Evolutionary conservation across 2,888 invertebrate genomes (phyloP).

Genomic region (Agrilus biguttatus): DNA sequence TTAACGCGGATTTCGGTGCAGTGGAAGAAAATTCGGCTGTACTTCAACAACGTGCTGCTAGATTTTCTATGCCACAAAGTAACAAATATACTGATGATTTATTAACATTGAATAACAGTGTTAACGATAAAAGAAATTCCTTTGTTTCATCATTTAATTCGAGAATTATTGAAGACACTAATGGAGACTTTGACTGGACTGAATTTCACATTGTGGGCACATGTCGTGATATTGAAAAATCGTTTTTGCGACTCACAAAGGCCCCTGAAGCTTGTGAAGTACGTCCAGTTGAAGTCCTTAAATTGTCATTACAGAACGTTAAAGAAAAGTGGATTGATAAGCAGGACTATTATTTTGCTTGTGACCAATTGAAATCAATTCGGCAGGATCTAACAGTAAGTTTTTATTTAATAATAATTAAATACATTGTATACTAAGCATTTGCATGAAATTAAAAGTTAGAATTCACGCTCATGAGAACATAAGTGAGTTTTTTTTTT

Average conservation of each 20-base stretch:
- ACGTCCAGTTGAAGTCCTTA: conserved; percentile 76
- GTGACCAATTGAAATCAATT: conserved; percentile 97
- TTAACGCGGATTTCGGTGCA: conserved; percentile 50
- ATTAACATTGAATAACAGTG: conserved; percentile 4
- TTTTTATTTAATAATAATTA: conserved; percentile 4
- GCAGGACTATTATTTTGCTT: conserved; percentile 91
- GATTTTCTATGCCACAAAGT: conserved; percentile 48
- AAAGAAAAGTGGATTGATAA: conserved; percentile 81
- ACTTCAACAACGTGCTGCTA: conserved; percentile 76
- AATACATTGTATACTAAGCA: background rate
- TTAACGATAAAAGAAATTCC: conserved; percentile 10
- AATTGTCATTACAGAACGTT: conserved; percentile 74
- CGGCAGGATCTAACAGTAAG: conserved; percentile 95
- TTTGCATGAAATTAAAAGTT: too few species aligned
- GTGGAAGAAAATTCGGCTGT: conserved; percentile 63
- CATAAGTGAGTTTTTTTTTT: too few species aligned
- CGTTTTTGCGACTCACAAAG: conserved; percentile 88
- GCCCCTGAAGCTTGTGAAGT: conserved; percentile 88
- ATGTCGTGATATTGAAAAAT: conserved; percentile 88
- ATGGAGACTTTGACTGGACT: conserved; percentile 68
- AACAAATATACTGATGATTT: conserved; percentile 3
- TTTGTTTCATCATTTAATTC: conserved; percentile 10
- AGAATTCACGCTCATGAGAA: too few species aligned
- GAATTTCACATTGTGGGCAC: conserved; percentile 89
- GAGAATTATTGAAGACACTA: conserved; percentile 40